Conservation (phyloP, 1,140 invertebrate species). For the Calosoma granatense region DNA sequence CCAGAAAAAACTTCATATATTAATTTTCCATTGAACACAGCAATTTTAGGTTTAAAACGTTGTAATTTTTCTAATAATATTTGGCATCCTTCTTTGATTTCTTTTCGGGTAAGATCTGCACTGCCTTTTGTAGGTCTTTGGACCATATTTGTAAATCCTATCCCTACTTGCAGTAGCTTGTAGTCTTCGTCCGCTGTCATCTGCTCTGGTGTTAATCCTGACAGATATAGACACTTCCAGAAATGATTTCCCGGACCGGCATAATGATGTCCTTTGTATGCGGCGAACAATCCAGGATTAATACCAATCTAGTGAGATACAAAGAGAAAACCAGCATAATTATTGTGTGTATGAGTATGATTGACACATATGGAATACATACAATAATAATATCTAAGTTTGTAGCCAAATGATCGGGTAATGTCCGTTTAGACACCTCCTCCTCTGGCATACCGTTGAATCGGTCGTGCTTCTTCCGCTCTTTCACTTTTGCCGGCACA, state of each 20-base stretch:
- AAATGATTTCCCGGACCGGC: conserved; percentile 98
- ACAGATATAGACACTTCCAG: conserved; percentile 95
- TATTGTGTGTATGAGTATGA: not conserved
- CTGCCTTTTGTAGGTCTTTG: conserved; percentile 89
- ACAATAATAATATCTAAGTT: conserved; percentile 97
- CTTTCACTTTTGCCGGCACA: conserved; percentile 57
- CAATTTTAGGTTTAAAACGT: conserved; percentile 91
- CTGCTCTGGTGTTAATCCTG: conserved; percentile 87
- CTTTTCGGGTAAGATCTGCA: conserved; percentile 88
- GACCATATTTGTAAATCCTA: conserved; percentile 98
- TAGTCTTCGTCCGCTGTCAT: conserved; percentile 94
- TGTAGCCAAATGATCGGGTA: conserved; percentile 85
- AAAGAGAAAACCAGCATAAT: conserved; percentile 9
- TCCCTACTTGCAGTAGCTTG: conserved; percentile 84
- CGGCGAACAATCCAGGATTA: conserved; percentile 92
- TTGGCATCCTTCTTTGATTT: conserved; percentile 93
- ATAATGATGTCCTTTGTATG: conserved; percentile 96
- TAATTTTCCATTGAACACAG: conserved; percentile 96
- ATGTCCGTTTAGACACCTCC: conserved; percentile 82
- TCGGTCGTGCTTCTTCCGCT: conserved; percentile 88
- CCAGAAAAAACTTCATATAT: conserved; percentile 97
- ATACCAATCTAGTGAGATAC: conserved; percentile 77
- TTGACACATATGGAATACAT: conserved; percentile 51
- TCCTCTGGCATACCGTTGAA: conserved; percentile 97
- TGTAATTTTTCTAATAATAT: conserved; percentile 84